phyloP scores from a whole-genome alignment of 2,888 invertebrate genomes.

The Cerceris rybyensis region DNA sequence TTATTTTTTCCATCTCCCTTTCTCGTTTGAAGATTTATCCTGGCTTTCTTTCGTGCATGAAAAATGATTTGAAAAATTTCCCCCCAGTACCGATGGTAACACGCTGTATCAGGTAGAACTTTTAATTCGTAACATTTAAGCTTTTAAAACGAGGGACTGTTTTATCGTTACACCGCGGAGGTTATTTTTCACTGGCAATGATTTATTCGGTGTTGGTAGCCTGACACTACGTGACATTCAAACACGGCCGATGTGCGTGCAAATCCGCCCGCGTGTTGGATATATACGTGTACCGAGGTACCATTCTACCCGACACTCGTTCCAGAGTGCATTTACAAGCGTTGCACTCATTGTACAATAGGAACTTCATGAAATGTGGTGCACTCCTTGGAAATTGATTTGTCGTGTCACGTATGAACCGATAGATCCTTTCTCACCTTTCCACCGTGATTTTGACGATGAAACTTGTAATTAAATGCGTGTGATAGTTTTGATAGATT shows the following conservation, averaged over 20 bases:
- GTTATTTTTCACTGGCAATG: slow-evolving; percentile 46
- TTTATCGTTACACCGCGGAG: slow-evolving; percentile 11
- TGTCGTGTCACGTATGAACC: slow-evolving; percentile 29
- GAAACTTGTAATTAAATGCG: no score
- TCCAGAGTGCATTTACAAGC: slow-evolving; percentile 56
- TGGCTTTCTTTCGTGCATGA: not conserved
- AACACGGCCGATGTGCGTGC: slow-evolving; percentile 35
- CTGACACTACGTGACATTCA: slow-evolving; percentile 26
- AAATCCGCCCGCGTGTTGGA: slow-evolving; percentile 34
- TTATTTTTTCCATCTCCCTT: no score
- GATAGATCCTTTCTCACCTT: not conserved
- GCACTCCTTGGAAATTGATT: slow-evolving; percentile 47
- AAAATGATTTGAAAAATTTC: slow-evolving; percentile 37
- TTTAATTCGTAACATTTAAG: slow-evolving; percentile 34
- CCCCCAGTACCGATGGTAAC: not conserved
- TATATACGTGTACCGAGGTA: slow-evolving; percentile 39
- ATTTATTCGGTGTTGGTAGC: slow-evolving; percentile 50
- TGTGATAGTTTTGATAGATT: no score
- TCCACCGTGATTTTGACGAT: not conserved
- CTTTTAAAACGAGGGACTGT: slow-evolving; percentile 20
- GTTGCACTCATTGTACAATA: slow-evolving; percentile 32
- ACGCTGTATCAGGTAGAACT: slow-evolving; percentile 12
- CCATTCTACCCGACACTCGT: slow-evolving; percentile 44
- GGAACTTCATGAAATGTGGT: slow-evolving; percentile 38
- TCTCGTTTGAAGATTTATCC: no score